A percentile compares a stretch with the other conserved stretches of the same genome.
Evolutionary conservation across 1,140 invertebrate species (phyloP).

Genomic region (Zaprionus gabonicus): DNA sequence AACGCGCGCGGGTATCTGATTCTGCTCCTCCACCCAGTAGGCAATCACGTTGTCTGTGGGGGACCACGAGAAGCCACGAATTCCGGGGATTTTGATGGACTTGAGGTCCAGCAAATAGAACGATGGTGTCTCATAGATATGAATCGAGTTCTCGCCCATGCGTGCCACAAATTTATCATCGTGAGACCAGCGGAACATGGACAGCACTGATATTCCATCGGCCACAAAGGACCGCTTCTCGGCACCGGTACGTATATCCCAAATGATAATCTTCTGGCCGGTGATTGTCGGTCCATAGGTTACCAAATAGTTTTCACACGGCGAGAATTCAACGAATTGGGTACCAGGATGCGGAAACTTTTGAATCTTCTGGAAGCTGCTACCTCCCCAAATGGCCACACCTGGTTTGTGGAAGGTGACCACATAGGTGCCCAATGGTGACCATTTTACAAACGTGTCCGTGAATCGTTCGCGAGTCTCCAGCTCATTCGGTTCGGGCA

Average conservation of each 20-base stretch:
- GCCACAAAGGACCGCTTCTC: conserved; percentile 96
- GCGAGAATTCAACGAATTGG: conserved; percentile 98
- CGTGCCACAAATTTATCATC: conserved; percentile 98
- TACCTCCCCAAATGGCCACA: conserved; percentile 98
- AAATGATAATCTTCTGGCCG: conserved; percentile 92
- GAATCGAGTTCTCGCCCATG: conserved; percentile 93
- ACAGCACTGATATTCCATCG: conserved; percentile 93
- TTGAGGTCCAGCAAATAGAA: conserved; percentile 97
- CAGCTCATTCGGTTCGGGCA: conserved; percentile 93
- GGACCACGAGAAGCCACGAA: conserved; percentile 98
- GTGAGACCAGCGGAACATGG: conserved; percentile 98
- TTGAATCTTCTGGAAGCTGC: conserved; percentile 95
- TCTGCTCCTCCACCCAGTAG: conserved; percentile 99
- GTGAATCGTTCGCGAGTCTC: conserved; percentile 90
- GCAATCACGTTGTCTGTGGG: conserved; percentile 98
- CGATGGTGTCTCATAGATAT: conserved; percentile 97
- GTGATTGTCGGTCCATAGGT: conserved; percentile 93
- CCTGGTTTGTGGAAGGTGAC: conserved; percentile 98
- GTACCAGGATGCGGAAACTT: conserved; percentile 96
- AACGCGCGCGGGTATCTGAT: conserved; percentile 94
- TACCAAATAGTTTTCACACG: conserved; percentile 98
- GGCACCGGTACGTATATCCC: conserved; percentile 96
- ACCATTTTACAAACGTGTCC: conserved; percentile 98
- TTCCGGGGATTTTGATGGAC: conserved; percentile 95
- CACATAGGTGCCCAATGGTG: conserved; percentile 97